Evolutionary conservation across 2,113 vertebrate species (phyloP).

Genomic region (Nothocercus julius): DNA sequence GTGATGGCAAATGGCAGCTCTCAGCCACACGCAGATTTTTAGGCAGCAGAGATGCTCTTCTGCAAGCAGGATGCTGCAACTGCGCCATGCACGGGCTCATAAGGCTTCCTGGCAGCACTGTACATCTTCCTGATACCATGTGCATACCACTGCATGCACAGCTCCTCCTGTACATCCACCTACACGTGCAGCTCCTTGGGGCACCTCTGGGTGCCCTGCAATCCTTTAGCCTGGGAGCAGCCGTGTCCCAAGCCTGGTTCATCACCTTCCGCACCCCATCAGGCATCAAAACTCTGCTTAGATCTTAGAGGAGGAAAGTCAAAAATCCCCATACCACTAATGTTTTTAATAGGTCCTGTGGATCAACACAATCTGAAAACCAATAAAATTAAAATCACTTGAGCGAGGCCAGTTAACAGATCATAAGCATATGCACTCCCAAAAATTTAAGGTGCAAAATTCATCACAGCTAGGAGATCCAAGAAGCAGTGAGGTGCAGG

Average conservation of each 20-base stretch:
- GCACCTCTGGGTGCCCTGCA: not conserved
- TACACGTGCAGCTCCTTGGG: too few species aligned
- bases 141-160: not conserved
- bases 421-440: not conserved
- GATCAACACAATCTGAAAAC: not conserved
- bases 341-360: not conserved
- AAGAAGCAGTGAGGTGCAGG: not conserved
- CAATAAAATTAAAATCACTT: slow-evolving; percentile 17
- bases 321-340: not conserved
- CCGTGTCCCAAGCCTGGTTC: too few species aligned
- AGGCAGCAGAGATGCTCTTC: not conserved
- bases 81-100: fast-evolving
- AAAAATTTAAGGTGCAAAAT: slow-evolving; percentile 46
- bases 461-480: not conserved
- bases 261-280: not conserved
- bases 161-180: fast-evolving
- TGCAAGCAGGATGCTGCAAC: not conserved
- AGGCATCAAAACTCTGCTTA: not conserved
- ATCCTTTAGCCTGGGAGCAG: not conserved
- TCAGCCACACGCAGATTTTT: not conserved
- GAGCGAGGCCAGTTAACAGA: not conserved
- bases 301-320: not conserved
- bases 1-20: not conserved
- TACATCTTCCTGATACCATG: not conserved
- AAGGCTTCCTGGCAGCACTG: not conserved